Percentiles rank a stretch among this genome's conserved stretches.
Conservation (phyloP, 1,140 invertebrate species). For the Notospermus geniculatus region DNA sequence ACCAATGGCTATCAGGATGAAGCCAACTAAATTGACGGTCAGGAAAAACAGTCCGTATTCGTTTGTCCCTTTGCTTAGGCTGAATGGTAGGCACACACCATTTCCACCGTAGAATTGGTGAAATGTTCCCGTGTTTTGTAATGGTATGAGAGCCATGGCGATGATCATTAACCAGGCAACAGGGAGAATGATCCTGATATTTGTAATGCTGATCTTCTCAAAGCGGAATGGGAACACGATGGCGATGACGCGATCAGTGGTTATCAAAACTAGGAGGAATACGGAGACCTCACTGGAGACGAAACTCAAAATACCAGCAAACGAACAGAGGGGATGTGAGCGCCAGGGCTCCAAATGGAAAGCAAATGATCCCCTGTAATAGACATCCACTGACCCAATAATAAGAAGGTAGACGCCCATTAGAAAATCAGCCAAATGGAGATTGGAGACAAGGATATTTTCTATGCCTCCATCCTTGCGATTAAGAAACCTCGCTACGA, state of each 20-base stretch:
- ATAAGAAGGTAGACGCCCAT: background rate
- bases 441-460: background rate
- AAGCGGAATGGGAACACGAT: background rate
- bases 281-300: background rate
- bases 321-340: background rate
- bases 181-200: background rate
- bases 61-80: too few species aligned
- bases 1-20: too few species aligned
- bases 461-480: background rate
- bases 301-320: background rate
- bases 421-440: background rate
- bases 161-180: background rate
- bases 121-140: too few species aligned
- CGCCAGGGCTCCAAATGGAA: background rate
- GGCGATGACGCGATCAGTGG: background rate
- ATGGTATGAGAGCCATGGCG: background rate
- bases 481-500: background rate
- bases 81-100: too few species aligned
- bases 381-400: background rate
- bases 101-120: too few species aligned
- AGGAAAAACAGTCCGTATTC: too few species aligned
- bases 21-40: too few species aligned
- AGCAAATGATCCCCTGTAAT: background rate
- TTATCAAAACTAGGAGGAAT: background rate
- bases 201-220: background rate